Evolutionary conservation across 2,888 invertebrate genomes (phyloP), one percentile per base, ranked within the genome.

Genomic region (Augochlorella aurata): DNA sequence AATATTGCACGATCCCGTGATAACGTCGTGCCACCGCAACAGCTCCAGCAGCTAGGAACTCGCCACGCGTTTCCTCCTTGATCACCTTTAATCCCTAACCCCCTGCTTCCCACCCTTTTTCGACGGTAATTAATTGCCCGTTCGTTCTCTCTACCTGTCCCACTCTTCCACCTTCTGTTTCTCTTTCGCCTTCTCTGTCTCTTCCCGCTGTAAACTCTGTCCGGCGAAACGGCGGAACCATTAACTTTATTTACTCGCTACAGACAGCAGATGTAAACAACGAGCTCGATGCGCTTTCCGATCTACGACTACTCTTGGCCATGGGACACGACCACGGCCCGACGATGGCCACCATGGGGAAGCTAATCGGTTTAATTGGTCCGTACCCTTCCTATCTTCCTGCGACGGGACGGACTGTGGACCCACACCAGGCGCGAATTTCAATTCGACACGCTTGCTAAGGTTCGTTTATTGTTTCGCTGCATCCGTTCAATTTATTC

Each of bases 1-100:
- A 89, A 90, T 90, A 90, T 91, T 90, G 88, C 90, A 89, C 88
- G 88, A 87, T 85, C 80, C 78, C 81, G 85, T 83, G 90, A 90
- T 89, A 88, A 87, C 85, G 89, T 87, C 86, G 81, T 75, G 85
- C 82, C 79, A 74, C 76, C 79, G 83, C 83, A 75, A 82, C 77
- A 69, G 65, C 73, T 47, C n/a, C 63, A 63, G 63, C 63, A n/a
- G 10, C 63, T 18, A 63, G 38, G 38, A 63, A 38, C 68, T 18
- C 68, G n/a, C 74, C 54, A 50, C 50, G 67, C 18, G 52, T 70
- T 58, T 29, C 63, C 16, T 47, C 45, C 74, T 47, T 63, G 65
- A 70, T 83, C 79, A 58, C 76, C 81, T 74, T 68, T 76, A 75
- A 66, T 74, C 68, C 52, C 18, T 65, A 2, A 0, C 47, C 47